These are phyloP conservation scores for Drosophila setifemur DNA, from an alignment of 1,140 invertebrate species.

Conservation along the genomic window DNA sequence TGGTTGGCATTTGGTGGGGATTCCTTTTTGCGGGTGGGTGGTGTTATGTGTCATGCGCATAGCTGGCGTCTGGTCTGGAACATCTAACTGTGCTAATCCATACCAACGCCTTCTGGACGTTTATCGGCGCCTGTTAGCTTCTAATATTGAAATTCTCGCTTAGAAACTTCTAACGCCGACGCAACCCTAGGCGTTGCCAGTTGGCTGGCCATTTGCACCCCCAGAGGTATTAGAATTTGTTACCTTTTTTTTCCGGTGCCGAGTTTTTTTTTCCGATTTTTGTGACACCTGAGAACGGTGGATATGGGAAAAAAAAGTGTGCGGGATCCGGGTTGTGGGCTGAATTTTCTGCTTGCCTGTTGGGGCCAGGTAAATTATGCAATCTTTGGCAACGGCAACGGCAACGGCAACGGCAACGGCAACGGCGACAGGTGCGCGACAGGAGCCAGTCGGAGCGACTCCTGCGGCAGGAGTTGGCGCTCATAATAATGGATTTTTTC, in stretches of 20 bases:
- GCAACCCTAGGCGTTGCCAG: conserved; percentile 35
- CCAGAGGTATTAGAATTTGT: conserved; percentile 55
- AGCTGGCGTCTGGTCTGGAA: conserved; percentile 4
- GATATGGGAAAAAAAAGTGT: conserved; percentile 25
- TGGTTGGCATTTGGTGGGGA: conserved; percentile 4
- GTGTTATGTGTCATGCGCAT: conserved; percentile 61
- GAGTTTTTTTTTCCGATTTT: neutral
- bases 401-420: conserved; percentile 64
- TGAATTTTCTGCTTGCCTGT: conserved; percentile 68
- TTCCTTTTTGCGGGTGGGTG: too few species aligned
- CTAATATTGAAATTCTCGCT: conserved; percentile 81
- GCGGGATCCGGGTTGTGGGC: neutral
- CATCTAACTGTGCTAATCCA: conserved; percentile 68
- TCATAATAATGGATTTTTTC: conserved; percentile 80
- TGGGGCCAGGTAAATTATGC: conserved; percentile 82
- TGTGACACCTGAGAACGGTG: conserved; percentile 58
- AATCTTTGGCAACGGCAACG: conserved; percentile 69
- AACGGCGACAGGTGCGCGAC: conserved; percentile 65
- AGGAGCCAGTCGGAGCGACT: conserved; percentile 21
- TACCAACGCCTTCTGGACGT: conserved; percentile 41
- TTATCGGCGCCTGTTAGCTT: conserved; percentile 67
- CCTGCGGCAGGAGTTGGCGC: conserved; percentile 65
- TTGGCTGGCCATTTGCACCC: neutral
- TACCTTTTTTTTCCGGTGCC: conserved; percentile 47
- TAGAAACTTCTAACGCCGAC: conserved; percentile 78